These are phyloP conservation scores for Calidris pugnax DNA, from an alignment of 2,113 vertebrate species.

Conservation along the genomic window DNA sequence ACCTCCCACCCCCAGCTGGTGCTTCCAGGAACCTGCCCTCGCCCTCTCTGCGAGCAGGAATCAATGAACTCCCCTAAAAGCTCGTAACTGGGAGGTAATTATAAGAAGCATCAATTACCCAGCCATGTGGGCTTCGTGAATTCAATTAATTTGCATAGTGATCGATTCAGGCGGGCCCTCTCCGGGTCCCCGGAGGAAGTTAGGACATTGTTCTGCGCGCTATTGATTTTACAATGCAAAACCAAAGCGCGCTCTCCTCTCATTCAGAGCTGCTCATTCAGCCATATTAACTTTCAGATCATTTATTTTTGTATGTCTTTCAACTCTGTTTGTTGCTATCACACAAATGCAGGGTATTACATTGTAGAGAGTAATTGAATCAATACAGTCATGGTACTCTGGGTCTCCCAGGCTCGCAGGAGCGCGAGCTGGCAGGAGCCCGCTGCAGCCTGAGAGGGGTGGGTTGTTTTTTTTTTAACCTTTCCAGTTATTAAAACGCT, in stretches of 20 bases:
- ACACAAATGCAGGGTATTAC: conserved; percentile 78
- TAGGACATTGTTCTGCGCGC: conserved; percentile 76
- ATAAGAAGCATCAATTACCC: conserved; percentile 81
- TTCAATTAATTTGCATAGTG: conserved; percentile 81
- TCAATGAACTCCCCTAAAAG: conserved; percentile 78
- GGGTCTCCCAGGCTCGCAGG: conserved; percentile 53
- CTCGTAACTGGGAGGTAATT: conserved; percentile 80
- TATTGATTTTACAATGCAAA: conserved; percentile 78
- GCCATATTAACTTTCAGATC: conserved; percentile 82
- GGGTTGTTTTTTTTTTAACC: neutral
- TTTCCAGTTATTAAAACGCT: conserved; percentile 41
- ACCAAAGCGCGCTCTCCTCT: conserved; percentile 69
- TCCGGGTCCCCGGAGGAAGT: conserved; percentile 64
- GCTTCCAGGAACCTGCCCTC: conserved; percentile 5
- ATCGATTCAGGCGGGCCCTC: conserved; percentile 72
- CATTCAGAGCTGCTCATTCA: conserved; percentile 80
- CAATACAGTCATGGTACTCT: conserved; percentile 68
- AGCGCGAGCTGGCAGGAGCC: conserved; percentile 15
- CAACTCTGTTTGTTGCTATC: conserved; percentile 84
- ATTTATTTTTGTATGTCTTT: conserved; percentile 83
- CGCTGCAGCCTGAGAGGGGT: neutral
- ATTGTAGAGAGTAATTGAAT: conserved; percentile 80
- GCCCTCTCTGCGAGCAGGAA: neutral
- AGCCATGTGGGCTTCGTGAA: conserved; percentile 72
- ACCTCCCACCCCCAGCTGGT: neutral